Conservation (phyloP, 1,140 invertebrate species). For the Monochamus saltuarius region DNA sequence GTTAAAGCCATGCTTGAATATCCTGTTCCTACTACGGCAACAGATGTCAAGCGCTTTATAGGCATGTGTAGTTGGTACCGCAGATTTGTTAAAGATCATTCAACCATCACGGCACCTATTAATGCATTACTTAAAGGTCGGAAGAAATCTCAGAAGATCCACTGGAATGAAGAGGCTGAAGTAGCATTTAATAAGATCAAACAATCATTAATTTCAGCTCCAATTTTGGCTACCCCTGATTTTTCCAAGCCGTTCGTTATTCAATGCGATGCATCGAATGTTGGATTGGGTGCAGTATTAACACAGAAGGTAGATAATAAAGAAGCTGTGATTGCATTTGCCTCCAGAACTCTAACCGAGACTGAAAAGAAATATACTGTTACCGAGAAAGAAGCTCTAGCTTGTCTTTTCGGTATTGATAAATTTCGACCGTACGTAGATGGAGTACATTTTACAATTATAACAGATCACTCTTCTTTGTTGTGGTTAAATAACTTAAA, state of each 20-base stretch:
- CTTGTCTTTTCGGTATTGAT: slow-evolving; percentile 51
- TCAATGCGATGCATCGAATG: slow-evolving; percentile 26
- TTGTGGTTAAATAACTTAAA: slow-evolving; percentile 17
- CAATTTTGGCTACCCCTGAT: slow-evolving; percentile 35
- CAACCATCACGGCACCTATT: slow-evolving; percentile 48
- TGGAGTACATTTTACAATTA: slow-evolving; percentile 50
- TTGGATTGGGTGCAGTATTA: slow-evolving; percentile 33
- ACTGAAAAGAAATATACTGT: slow-evolving; percentile 49
- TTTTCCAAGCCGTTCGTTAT: slow-evolving; percentile 29
- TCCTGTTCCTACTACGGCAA: slow-evolving; percentile 34
- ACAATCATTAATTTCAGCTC: slow-evolving; percentile 26
- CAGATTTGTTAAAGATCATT: slow-evolving; percentile 51
- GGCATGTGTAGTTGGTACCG: slow-evolving; percentile 49
- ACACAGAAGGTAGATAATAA: slow-evolving; percentile 27
- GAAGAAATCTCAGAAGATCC: slow-evolving; percentile 13
- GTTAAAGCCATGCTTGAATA: slow-evolving; percentile 33
- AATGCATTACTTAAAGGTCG: slow-evolving; percentile 45
- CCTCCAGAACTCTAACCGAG: slow-evolving; percentile 29
- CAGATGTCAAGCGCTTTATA: slow-evolving; percentile 37
- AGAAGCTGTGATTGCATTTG: slow-evolving; percentile 34
- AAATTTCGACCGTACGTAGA: slow-evolving; percentile 52
- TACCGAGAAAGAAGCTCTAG: slow-evolving; percentile 55
- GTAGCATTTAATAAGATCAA: slow-evolving; percentile 28
- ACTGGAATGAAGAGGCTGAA: slow-evolving; percentile 12
- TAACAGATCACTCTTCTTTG: slow-evolving; percentile 44